Base-by-base conservation (phyloP, 2,888 invertebrate species). In the Lypha dubia region DNA sequence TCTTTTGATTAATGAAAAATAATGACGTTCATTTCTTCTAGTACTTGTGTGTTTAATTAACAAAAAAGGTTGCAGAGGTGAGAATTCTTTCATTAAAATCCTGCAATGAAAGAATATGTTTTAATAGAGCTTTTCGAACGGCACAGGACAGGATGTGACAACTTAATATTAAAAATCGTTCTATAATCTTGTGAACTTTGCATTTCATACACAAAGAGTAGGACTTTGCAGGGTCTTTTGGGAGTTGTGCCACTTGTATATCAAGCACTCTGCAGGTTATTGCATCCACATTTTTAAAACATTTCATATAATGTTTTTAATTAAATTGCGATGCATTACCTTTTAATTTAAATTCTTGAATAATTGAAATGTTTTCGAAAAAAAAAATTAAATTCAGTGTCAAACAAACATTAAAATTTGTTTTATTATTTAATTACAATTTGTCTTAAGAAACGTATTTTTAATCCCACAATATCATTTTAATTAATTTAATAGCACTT, bases 401-500 rank as follows among this genome's bases (percentile, higher is more conserved):
- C 44, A 65, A 38, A 17, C 60, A 35, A 13, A 4, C 22, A 24
- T 38, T 67, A 35, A 32, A 44, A 15, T 75, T 28, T 49, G 3
- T 68, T 60, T 68, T 17, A 51, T 58, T 49, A 24, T 24, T 68
- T 77, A 70, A 77, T 77, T 77, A 46, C 32, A 22, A 49, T 35
- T 77, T 53, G 46, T 67, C 67, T 58, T 76, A 38, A 28, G 35
- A 49, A 51, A 68, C 15, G 60, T 32, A 38, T 56, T 62, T 79
- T 58, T 73, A 63, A 71, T 56, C 62, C 53, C 71, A 46, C 71
- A 71, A 71, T 60, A 60, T 65, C 51, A 62, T 51, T 62, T 38
- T 49, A 82, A 82, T 82, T 76, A 76, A 71, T 63, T 70, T 63
- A 70, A 62, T 41, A 76, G 35, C 63, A 56, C 56, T 41, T 56